Conservation (phyloP, 37 sponge, comb jelly and placozoan genomes). For the Bolinopsis microptera region DNA sequence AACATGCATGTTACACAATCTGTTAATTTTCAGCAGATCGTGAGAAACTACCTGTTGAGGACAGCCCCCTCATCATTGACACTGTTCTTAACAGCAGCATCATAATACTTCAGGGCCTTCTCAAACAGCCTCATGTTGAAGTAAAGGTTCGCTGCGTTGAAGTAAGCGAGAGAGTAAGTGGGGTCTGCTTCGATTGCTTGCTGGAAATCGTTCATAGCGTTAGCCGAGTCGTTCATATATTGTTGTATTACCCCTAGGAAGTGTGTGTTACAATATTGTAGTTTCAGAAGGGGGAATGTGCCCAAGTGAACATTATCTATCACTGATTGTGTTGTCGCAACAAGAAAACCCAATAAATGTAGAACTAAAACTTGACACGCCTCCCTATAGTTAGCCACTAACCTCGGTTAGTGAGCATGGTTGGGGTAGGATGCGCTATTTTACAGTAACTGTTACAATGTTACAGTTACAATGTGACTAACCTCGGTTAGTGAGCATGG, state of each 20-base stretch:
- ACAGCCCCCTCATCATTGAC: constrained; percentile 69
- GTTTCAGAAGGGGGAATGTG: no score
- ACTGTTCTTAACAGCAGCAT: constrained; percentile 68
- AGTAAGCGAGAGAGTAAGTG: constrained; percentile 78
- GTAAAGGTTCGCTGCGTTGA: constrained; percentile 89
- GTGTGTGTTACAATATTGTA: no score
- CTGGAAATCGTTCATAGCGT: constrained; percentile 83
- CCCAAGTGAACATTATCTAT: not conserved
- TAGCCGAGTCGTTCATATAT: constrained; percentile 74
- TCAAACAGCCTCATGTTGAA: constrained; percentile 69
- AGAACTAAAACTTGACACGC: no score
- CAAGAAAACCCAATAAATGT: not conserved
- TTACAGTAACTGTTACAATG: no score
- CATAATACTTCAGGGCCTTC: constrained; percentile 69
- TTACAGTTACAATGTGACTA: no score
- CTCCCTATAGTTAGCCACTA: no score
- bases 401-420: constrained; percentile 84
- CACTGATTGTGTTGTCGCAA: not conserved
- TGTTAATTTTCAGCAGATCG: no score
- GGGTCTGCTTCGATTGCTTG: constrained; percentile 76
- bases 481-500: constrained; percentile 84
- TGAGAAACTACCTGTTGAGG: constrained; percentile 66
- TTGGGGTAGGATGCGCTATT: constrained; percentile 69
- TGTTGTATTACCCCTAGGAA: constrained; percentile 50
- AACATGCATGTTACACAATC: no score